Evolutionary conservation across 2,888 invertebrate genomes (phyloP), one percentile per base, ranked within the genome.

Genomic region (Plemyria rubiginata): DNA sequence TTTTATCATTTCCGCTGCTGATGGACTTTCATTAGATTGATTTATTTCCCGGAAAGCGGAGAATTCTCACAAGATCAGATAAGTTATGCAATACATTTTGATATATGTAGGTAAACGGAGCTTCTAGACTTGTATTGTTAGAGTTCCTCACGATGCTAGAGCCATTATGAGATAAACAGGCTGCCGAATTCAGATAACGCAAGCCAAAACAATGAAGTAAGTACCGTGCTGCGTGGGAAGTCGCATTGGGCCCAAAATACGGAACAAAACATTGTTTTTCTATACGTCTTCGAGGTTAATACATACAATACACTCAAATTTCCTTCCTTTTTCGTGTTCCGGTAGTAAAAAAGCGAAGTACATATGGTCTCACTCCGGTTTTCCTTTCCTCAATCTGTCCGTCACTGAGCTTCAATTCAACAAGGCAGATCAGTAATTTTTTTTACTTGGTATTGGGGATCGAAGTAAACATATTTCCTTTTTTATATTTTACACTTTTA

Each of bases 181-280:
- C 11, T 60, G 57, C 66, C 62, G 58, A 65, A 66, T 64, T 59
- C 60, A 61, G 46, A 66, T 54, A 61, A 62, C 52, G 32, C 46
- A 22, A 28, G 6, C 13, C 6, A 6, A 15, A 59, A 61, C 75
- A 74, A 74, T 74, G 64, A 72, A 60, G 73, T 66, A 72, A 60
- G 73, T 66, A 74, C 74, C 65, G 68, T 65, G 65, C 55, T 62
- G 73, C 76, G 78, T 81, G 79, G 71, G 80, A 80, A 78, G 71
- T 71, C 77, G 72, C 81, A 77, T 80, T 82, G 78, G 62, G 22
- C 28, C 51, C 9, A 55, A 66, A 59, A 62, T 48, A 66, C 52
- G 43, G 50, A 54, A 61, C 51, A 38, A 45, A 41, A 60, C 50
- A 60, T 68, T 60, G 54, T 61, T 60, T 65, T 63, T 62, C 65